Percentiles rank a stretch among this genome's conserved stretches.
Evolutionary conservation across 1,140 invertebrate species (phyloP).

Genomic region (Calycopis cecrops): DNA sequence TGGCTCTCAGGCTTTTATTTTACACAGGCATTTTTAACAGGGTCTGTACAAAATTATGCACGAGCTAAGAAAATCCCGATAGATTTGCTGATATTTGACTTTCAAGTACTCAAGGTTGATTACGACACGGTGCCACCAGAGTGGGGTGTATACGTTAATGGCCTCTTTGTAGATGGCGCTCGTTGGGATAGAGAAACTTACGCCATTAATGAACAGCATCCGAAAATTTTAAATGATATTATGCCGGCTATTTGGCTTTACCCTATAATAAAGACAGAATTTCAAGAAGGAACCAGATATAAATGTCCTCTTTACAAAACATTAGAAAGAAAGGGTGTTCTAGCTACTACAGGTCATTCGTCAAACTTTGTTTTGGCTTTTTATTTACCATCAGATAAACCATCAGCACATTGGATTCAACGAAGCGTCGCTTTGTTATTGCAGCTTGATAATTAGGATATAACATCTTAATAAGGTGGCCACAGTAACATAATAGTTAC

Average conservation of each 20-base stretch:
- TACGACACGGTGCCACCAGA: slow-evolving; percentile 73
- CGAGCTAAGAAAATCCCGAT: slow-evolving; percentile 91
- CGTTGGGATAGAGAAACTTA: slow-evolving; percentile 82
- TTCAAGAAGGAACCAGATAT: slow-evolving; percentile 79
- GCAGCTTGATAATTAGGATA: slow-evolving; percentile 82
- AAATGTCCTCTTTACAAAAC: slow-evolving; percentile 93
- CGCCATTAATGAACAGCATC: slow-evolving; percentile 83
- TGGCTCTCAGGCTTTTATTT: slow-evolving; percentile 98
- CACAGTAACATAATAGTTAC: not conserved
- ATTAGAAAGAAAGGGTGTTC: slow-evolving; percentile 85
- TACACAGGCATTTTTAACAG: slow-evolving; percentile 95
- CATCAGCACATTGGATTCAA: slow-evolving; percentile 89
- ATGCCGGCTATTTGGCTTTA: slow-evolving; percentile 87
- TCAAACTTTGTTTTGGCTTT: slow-evolving; percentile 93
- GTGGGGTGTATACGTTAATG: slow-evolving; percentile 89
- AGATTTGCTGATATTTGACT: slow-evolving; percentile 89
- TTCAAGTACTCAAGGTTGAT: slow-evolving; percentile 77
- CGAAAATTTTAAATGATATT: slow-evolving; percentile 87
- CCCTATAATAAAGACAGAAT: slow-evolving; percentile 75
- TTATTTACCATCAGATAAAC: slow-evolving; percentile 81
- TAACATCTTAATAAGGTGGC: not conserved
- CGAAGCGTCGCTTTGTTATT: slow-evolving; percentile 90
- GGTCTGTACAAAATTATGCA: slow-evolving; percentile 93
- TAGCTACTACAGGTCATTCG: slow-evolving; percentile 93
- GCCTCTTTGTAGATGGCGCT: slow-evolving; percentile 89